phyloP scores from a whole-genome alignment of 2,888 invertebrate species.

The Eubasilissa splendida region DNA sequence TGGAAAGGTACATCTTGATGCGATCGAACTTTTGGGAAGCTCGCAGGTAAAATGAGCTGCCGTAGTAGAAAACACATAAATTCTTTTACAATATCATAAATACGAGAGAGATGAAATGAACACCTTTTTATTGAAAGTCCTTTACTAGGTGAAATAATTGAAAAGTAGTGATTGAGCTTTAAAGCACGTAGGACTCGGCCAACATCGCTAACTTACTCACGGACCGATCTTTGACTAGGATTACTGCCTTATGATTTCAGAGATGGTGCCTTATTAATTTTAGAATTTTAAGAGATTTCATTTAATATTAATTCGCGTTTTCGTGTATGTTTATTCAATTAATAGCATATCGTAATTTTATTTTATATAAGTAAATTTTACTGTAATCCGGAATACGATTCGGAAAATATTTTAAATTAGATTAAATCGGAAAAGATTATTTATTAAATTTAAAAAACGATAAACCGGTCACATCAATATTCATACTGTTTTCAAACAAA shows the following conservation, averaged over 20 bases:
- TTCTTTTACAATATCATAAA: not conserved
- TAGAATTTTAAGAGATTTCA: slow-evolving; percentile 7
- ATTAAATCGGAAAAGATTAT: no score
- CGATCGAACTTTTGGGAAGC: not conserved
- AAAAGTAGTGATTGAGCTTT: slow-evolving; percentile 27
- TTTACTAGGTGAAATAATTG: not conserved
- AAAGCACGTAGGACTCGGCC: slow-evolving; percentile 38
- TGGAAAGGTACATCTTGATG: slow-evolving; percentile 25
- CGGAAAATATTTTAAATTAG: no score
- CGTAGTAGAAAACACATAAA: not conserved
- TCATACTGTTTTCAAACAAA: no score
- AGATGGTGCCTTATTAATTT: slow-evolving; percentile 29
- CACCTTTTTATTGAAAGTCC: no score
- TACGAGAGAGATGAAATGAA: no score
- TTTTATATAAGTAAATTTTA: no score
- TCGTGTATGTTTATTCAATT: no score
- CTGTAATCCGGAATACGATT: no score
- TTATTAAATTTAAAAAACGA: no score
- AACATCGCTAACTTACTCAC: slow-evolving; percentile 39
- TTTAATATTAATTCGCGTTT: not conserved
- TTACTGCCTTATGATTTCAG: not conserved
- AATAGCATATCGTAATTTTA: no score
- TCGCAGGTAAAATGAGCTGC: not conserved
- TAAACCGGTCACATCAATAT: no score
- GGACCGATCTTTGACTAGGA: slow-evolving; percentile 37